These are phyloP conservation scores for Nannospalax galili DNA, from an alignment of 2,113 vertebrate species.

Conservation along the genomic window DNA sequence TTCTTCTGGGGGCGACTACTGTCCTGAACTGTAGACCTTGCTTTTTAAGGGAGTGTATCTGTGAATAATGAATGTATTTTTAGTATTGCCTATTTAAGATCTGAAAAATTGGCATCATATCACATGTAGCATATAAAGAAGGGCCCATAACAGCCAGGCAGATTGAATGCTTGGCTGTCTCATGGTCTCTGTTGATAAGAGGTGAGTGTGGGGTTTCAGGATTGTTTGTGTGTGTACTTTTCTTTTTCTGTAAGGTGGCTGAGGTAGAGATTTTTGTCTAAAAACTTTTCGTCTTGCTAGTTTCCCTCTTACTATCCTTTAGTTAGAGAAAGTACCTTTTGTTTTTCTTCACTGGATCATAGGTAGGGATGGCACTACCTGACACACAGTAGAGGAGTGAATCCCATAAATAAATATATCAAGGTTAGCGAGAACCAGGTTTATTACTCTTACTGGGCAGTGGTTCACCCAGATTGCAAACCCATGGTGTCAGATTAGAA, in stretches of 20 bases:
- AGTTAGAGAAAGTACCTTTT: background rate
- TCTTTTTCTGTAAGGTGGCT: background rate
- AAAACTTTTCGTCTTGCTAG: background rate
- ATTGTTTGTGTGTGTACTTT: background rate
- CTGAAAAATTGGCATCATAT: background rate
- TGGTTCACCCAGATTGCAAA: background rate
- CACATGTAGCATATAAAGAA: background rate
- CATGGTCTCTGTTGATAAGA: background rate
- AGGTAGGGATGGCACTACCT: background rate
- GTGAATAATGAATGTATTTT: background rate
- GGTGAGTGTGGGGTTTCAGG: background rate
- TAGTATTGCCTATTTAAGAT: background rate
- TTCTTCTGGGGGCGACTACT: background rate
- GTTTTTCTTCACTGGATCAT: background rate
- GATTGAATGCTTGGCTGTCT: background rate
- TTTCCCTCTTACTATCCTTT: background rate
- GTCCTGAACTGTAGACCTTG: background rate
- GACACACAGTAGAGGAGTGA: background rate
- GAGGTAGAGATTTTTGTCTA: background rate
- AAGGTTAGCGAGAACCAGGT: background rate
- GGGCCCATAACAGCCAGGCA: background rate
- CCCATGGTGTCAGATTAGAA: background rate
- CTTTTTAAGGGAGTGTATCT: background rate
- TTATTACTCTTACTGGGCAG: background rate
- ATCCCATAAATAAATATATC: background rate